Base-by-base conservation (phyloP, 2,797 vertebrate genomes). In the Ceryle rudis region DNA sequence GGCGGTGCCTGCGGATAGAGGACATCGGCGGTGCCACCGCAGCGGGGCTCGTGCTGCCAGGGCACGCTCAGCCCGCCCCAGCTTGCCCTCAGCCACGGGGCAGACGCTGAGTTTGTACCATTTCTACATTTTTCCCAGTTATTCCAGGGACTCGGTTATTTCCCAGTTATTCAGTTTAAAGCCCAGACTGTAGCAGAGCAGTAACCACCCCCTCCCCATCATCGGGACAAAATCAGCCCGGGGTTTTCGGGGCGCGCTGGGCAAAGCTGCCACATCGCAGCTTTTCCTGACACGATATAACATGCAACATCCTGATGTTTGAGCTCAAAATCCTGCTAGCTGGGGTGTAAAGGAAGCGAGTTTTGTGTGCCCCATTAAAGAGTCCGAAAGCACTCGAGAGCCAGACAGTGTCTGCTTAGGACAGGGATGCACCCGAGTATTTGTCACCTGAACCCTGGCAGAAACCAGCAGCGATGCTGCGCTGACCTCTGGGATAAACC, bases 231-330 rank as follows among this genome's bases (percentile, higher is more conserved):
- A 37, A 14, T 13, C 47, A 20, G 16, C 58, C 25, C 1, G 6
- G 55, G 2, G 0, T n/a, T 84, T 73, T 22, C 39, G 7, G 1
- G 5, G 0, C 2, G 8, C 18, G 44, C 57, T 4, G 51, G 51
- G 51, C 51, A 35, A 52, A 37, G 61, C 41, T 17, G 21, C 25
- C 16, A 2, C 49, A 57, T 66, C 20, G 21, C 81, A 66, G 71
- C 0, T 1, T 26, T 74, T 60, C 46, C 57, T 5, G 0, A 8
- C 28, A 1, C 14, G 4, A 35, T 16, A 58, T 25, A 9, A n/a
- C 77, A n/a, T 4, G 9, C 74, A 52, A 15, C 46, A 21, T 19
- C 60, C 49, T 3, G 4, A 7, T 1, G 1, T 26, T 29, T 14
- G 19, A 74, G 16, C 64, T 67, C 83, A 71, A 2, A 35, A 37